phyloP scores from a whole-genome alignment of 2,797 vertebrate species.

The Sarcophilus harrisii region DNA sequence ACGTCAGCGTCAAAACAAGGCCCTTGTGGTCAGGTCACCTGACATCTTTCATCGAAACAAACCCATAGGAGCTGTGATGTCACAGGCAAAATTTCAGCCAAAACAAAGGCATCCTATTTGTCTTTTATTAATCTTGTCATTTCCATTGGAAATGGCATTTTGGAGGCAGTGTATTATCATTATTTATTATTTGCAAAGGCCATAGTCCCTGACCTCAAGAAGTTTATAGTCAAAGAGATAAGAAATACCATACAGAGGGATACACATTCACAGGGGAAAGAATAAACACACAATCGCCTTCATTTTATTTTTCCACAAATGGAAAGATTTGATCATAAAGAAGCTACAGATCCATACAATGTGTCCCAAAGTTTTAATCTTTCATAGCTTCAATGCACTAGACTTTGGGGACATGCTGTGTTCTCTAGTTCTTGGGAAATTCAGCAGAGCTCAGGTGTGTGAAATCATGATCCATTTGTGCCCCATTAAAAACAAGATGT shows the following conservation, averaged over 20 bases:
- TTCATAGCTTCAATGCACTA: background rate
- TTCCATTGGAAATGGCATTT: constrained; percentile 46
- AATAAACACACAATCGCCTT: constrained; percentile 15
- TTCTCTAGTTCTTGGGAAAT: background rate
- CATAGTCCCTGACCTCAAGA: constrained; percentile 35
- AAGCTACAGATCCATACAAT: background rate
- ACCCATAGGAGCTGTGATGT: constrained; percentile 57
- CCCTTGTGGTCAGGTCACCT: constrained; percentile 58
- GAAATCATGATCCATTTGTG: constrained; percentile 9
- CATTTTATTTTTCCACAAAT: background rate
- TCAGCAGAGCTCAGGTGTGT: constrained; percentile 2
- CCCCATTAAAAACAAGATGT: constrained; percentile 8
- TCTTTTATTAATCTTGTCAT: constrained; percentile 48
- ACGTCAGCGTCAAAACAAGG: constrained; percentile 37
- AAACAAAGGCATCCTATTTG: constrained; percentile 41
- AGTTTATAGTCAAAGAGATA: constrained; percentile 37
- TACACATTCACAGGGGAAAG: constrained; percentile 29
- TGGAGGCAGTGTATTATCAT: constrained; percentile 32
- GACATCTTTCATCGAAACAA: constrained; percentile 59
- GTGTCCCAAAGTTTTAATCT: background rate
- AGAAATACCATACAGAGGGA: constrained; percentile 49
- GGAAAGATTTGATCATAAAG: constrained; percentile 13
- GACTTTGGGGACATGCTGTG: background rate
- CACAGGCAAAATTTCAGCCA: constrained; percentile 63
- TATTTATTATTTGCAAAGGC: background rate